phyloP scores from a whole-genome alignment of 2,888 invertebrate genomes.

The Chalcosyrphus nemorum region DNA sequence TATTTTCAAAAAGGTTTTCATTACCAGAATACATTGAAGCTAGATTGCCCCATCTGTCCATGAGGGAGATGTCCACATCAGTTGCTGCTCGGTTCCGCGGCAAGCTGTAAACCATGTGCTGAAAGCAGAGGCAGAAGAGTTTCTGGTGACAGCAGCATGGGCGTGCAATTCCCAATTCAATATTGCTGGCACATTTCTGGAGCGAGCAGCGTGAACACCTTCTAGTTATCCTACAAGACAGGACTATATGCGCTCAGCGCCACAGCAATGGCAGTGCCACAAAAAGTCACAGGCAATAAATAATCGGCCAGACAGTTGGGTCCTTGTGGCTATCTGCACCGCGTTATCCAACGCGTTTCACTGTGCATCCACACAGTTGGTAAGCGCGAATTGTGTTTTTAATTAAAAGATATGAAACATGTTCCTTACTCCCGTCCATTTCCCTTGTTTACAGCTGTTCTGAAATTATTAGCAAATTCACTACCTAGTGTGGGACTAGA shows the following conservation, averaged over 20 bases:
- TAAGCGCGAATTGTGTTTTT: conserved; percentile 71
- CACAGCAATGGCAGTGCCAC: conserved; percentile 44
- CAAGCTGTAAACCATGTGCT: conserved; percentile 61
- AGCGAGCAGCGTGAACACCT: conserved; percentile 60
- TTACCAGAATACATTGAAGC: conserved; percentile 63
- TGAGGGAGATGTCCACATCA: conserved; percentile 68
- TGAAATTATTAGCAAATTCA: conserved; percentile 36
- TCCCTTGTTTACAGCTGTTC: conserved; percentile 15
- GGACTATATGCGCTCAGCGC: conserved; percentile 26
- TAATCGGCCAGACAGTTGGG: conserved; percentile 68
- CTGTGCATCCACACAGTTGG: conserved; percentile 46
- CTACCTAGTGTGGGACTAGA: neutral
- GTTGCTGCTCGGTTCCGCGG: conserved; percentile 64
- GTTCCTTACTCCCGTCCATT: conserved; percentile 24
- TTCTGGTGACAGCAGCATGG: conserved; percentile 67
- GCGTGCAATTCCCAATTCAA: conserved; percentile 72
- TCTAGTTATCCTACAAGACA: conserved; percentile 65
- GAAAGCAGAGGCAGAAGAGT: conserved; percentile 21
- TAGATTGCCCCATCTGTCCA: conserved; percentile 62
- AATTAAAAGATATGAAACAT: conserved; percentile 71
- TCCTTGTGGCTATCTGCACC: conserved; percentile 70
- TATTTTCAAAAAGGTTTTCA: conserved; percentile 69
- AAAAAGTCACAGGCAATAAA: conserved; percentile 72
- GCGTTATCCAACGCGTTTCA: conserved; percentile 58
- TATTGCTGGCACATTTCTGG: conserved; percentile 60